Conservation (phyloP, 1,140 invertebrate genomes). For the Paramacrobiotus metropolitanus region DNA sequence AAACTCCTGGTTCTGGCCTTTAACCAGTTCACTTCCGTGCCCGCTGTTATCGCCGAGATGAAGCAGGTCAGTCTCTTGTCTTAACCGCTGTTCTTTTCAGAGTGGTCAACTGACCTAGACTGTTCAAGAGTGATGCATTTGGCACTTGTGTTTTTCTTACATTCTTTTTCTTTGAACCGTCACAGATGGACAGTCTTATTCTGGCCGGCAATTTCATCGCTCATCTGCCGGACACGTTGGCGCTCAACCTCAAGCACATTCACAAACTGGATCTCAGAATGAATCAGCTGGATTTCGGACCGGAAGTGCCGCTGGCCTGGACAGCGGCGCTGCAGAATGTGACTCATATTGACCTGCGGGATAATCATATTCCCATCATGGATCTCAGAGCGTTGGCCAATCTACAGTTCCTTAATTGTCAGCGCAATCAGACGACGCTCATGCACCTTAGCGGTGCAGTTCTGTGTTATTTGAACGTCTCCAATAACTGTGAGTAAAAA, state of each 20-base stretch:
- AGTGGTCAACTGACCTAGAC: neutral
- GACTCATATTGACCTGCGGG: conserved; percentile 42
- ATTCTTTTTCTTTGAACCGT: neutral
- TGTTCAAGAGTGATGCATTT: neutral
- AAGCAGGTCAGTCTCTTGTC: conserved; percentile 11
- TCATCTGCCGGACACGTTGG: conserved; percentile 6
- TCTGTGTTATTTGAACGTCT: conserved; percentile 40
- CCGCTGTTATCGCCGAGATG: conserved; percentile 15
- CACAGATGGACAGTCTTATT: conserved; percentile 21
- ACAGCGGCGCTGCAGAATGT: conserved; percentile 18
- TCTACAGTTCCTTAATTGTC: conserved; percentile 41
- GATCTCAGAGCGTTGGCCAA: conserved; percentile 42
- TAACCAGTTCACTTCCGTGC: conserved; percentile 21
- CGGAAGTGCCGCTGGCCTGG: conserved; percentile 21
- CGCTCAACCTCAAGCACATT: conserved; percentile 16
- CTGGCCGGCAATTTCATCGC: conserved; percentile 23
- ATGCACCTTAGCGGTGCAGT: conserved; percentile 39
- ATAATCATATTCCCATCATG: conserved; percentile 46
- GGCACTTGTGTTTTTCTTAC: neutral
- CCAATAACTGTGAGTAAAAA: conserved; percentile 43
- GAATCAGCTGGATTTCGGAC: conserved; percentile 20
- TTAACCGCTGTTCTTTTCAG: neutral
- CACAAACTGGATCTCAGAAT: conserved; percentile 23
- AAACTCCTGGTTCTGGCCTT: conserved; percentile 22
- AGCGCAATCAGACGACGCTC: conserved; percentile 39